Evolutionary conservation across 2,797 vertebrate species (phyloP).

Genomic region (Gymnodraco acuticeps): DNA sequence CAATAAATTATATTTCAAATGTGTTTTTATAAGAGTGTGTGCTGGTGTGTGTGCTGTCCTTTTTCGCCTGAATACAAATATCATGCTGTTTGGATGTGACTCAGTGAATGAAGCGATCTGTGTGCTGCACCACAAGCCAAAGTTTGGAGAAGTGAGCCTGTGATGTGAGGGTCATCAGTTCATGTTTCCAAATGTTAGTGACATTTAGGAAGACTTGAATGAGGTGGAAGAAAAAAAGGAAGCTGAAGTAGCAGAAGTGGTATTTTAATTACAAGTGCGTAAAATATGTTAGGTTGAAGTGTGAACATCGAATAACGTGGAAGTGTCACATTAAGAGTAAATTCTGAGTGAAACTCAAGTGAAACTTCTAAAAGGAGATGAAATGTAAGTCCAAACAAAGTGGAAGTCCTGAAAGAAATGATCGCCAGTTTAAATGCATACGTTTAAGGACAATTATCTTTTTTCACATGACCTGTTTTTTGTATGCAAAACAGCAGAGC

Average conservation of each 20-base stretch:
- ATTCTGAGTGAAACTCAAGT: neutral
- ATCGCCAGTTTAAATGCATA: neutral
- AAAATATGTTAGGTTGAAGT: neutral
- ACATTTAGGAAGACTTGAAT: neutral
- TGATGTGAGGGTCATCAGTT: conserved; percentile 12
- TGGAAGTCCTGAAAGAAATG: neutral
- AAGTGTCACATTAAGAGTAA: neutral
- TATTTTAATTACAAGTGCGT: neutral
- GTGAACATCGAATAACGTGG: neutral
- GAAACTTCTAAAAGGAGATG: neutral
- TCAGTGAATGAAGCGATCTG: neutral
- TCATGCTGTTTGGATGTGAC: neutral
- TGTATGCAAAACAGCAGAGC: neutral
- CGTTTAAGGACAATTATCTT: neutral
- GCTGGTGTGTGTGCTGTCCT: conserved; percentile 64
- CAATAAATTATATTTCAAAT: conserved; percentile 87
- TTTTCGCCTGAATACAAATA: neutral
- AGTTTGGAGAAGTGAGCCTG: conserved; percentile 33
- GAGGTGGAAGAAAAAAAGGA: neutral
- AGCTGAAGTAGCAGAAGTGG: neutral
- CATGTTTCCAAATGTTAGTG: neutral
- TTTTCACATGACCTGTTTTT: too few relatives aligned
- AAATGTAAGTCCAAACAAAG: neutral
- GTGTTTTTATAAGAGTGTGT: conserved; percentile 80
- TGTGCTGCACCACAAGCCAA: neutral